Base-by-base conservation (phyloP, 2,888 invertebrate genomes). In the Polydrusus tereticollis region DNA sequence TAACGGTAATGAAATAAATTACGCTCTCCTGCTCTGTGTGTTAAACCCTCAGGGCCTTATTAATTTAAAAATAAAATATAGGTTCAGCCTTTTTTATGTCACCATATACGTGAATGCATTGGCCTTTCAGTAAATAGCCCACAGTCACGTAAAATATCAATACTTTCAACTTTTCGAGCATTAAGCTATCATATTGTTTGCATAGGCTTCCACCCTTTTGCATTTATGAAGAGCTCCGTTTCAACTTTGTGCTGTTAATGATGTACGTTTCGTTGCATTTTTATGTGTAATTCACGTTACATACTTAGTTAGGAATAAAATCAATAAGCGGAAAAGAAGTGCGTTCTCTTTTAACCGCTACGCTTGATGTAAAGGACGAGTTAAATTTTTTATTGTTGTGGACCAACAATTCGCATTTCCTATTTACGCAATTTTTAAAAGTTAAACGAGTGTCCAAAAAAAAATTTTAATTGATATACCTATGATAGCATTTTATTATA, bases 101-200 rank as follows among this genome's bases (percentile, higher is more conserved):
- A 55, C 29, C 16, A 5, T 55, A 55, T 55, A 55, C 16, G 29
- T 29, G 18, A 55, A 55, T 55, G 52, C 52, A 55, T 1, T 29
- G 6, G 52, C 29, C 10, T 55, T 55, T 55, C 50, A 60, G 47
- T 69, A 65, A 75, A 75, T 74, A 69, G 72, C 69, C 47, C 62
- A 66, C 41, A 74, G 75, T 73, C 75, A 76, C 72, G 75, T 72
- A 55, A 76, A 75, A 76, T 75, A 75, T 75, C 76, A 77, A 76
- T 78, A 78, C 72, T 76, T 76, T 77, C 68, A 75, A 74, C 70
- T 77, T 72, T 73, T 50, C 36, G 55, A 55, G 57, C 23, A 59
- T 43, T 59, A 41, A 10, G 41, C 59, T 59, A 26, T 59, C 41
- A 29, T 55, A 55, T 55, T 55, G 52, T 55, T 55, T 55, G 26